These are phyloP conservation scores for Chloroclysta siterata DNA, from an alignment of 2,888 invertebrate species.

Conservation along the genomic window DNA sequence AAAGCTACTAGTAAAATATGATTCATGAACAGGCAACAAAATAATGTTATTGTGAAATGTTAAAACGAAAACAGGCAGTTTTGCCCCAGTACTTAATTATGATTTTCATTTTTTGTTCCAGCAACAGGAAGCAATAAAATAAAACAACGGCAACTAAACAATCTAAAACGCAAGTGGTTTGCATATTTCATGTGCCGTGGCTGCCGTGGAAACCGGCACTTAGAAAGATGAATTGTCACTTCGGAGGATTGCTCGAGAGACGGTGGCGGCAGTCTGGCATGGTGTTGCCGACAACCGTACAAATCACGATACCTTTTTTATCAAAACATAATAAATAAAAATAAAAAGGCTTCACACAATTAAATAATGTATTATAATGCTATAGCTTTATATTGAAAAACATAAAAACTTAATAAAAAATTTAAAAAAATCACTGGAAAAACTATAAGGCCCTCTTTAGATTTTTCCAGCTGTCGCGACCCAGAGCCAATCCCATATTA, in stretches of 20 bases:
- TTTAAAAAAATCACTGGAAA: too few relatives aligned
- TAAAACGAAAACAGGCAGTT: too few relatives aligned
- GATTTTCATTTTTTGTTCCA: constrained; percentile 18
- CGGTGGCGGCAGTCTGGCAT: neutral
- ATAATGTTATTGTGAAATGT: too few relatives aligned
- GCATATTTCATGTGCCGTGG: constrained; percentile 67
- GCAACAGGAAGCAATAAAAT: constrained; percentile 32
- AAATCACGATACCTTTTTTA: neutral
- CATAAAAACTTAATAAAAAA: too few relatives aligned
- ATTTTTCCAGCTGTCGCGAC: too few relatives aligned
- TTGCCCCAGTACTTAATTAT: neutral
- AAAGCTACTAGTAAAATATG: too few relatives aligned
- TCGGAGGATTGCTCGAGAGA: constrained; percentile 62
- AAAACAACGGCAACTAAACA: constrained; percentile 50
- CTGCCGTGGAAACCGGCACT: constrained; percentile 59
- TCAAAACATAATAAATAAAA: neutral
- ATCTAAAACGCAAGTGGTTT: constrained; percentile 64
- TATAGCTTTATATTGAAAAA: too few relatives aligned
- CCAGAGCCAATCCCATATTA: too few relatives aligned
- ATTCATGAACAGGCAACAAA: too few relatives aligned
- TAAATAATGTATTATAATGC: too few relatives aligned
- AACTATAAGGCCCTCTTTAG: too few relatives aligned
- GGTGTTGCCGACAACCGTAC: constrained; percentile 1
- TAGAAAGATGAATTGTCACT: constrained; percentile 77
- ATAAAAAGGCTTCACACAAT: too few relatives aligned